Percentiles rank a stretch among this genome's conserved stretches.
These are phyloP conservation scores for Aphaenogaster floridana DNA, from an alignment of 1,140 invertebrate species.

Conservation along the genomic window DNA sequence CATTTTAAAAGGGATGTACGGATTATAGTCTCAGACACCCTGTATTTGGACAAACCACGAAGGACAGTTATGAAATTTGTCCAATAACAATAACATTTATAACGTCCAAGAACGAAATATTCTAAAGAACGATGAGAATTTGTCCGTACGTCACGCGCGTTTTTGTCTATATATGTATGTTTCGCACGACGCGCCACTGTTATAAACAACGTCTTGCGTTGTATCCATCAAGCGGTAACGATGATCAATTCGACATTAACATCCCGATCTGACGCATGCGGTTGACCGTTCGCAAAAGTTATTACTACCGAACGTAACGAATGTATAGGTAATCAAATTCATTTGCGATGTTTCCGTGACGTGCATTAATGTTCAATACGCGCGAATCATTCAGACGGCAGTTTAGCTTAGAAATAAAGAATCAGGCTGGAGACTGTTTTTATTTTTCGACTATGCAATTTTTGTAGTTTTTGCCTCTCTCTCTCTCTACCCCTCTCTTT, in stretches of 20 bases:
- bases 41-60: too few relatives aligned
- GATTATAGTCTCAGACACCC: too few relatives aligned
- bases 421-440: not conserved
- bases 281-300: constrained; percentile 6
- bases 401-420: not conserved
- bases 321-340: not conserved
- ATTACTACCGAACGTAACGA: not conserved
- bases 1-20: too few relatives aligned
- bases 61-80: too few relatives aligned
- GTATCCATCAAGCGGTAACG: constrained; percentile 2
- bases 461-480: not conserved
- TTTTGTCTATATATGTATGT: not conserved
- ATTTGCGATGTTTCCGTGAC: not conserved
- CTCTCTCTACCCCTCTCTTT: not conserved
- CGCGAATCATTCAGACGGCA: not conserved
- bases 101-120: too few relatives aligned
- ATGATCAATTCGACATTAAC: constrained; percentile 46
- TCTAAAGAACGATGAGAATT: too few relatives aligned
- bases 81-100: too few relatives aligned
- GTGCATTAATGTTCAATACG: not conserved
- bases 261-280: not conserved
- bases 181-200: not conserved
- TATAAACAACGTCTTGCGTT: constrained; percentile 26
- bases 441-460: not conserved
- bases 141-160: too few relatives aligned